Conservation (phyloP, 2,113 vertebrate genomes). For the Pollimyrus isidori region DNA sequence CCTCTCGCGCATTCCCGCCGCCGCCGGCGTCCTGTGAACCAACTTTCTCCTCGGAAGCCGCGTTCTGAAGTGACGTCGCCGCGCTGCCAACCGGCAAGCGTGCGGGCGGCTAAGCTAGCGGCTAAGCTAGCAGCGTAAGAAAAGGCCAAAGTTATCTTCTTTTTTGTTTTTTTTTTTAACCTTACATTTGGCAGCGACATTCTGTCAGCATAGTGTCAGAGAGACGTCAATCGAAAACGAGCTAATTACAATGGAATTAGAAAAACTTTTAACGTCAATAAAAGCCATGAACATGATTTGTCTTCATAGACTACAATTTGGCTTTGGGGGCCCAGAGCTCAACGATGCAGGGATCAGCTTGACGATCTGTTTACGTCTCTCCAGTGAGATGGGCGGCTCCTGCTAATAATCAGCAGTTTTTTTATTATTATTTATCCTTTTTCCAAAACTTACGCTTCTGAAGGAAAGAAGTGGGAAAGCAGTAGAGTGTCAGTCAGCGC, state of each 20-base stretch:
- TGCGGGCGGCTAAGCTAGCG: conserved; percentile 33
- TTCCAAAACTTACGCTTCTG: conserved; percentile 2
- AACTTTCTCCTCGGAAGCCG: neutral
- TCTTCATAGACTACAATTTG: conserved; percentile 60
- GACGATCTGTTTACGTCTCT: conserved; percentile 64
- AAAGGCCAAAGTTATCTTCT: conserved; percentile 17
- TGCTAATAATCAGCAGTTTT: neutral
- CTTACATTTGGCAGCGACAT: conserved; percentile 26
- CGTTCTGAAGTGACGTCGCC: neutral
- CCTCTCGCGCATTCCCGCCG: neutral
- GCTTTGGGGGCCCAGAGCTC: conserved; percentile 56
- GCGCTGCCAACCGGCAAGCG: neutral
- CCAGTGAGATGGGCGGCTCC: neutral
- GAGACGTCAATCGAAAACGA: conserved; percentile 44
- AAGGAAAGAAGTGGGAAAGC: neutral
- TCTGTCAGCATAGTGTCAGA: conserved; percentile 29
- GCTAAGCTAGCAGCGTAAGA: conserved; percentile 42
- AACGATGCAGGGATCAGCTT: conserved; percentile 62
- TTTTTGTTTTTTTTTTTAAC: conserved; percentile 12
- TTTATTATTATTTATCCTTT: conserved; percentile 15
- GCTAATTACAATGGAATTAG: conserved; percentile 50
- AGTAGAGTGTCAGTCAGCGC: neutral
- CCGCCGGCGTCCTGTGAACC: neutral
- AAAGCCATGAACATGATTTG: conserved; percentile 48
- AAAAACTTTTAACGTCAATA: conserved; percentile 49